Evolutionary conservation across 2,888 invertebrate genomes (phyloP), one percentile per base, ranked within the genome.

Genomic region (Cyrtodaria siliqua): DNA sequence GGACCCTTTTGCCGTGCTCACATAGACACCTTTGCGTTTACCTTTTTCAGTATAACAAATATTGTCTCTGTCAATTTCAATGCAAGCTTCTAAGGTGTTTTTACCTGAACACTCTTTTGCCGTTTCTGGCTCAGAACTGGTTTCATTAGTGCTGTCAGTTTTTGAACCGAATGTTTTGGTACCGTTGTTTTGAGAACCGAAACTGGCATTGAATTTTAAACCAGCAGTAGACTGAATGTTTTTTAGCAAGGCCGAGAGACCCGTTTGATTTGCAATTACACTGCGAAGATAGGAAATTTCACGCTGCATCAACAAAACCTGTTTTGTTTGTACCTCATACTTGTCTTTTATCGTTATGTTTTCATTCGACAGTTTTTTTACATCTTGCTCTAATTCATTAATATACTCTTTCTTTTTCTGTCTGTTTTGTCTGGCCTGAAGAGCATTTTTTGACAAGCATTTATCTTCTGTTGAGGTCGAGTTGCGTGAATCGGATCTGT

Each of bases 221-320:
- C 84, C 86, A 42, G 83, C 79, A 33, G 83, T 84, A 33, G n/a
- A n/a, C n/a, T n/a, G n/a, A n/a, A n/a, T n/a, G n/a, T 73, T 80
- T 50, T 76, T 74, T 24, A 85, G 60, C 38, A 85, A 60, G 6
- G 78, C 77, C 20, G 84, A 75, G 18, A 87, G 59, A 2, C 81
- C 72, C n/a, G 83, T 69, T 49, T 87, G 79, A 70, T 87, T 87
- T 23, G 84, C 83, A 66, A 87, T 73, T 0, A 87, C 84, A 74
- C 79, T 81, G 73, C 80, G 73, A 18, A 87, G 60, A 62, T 87
- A 87, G 16, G 69, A 38, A 18, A 86, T 78, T 68, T 87, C 86
- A 26, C 68, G 60, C 14, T 72, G 52, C 27, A 86, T 26, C 2
- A 56, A 55, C n/a, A 61, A 24, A 33, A 70, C 23, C 44, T 55